Conservation (phyloP, 2,888 invertebrate genomes). For the Bruchidius siliquastri region DNA sequence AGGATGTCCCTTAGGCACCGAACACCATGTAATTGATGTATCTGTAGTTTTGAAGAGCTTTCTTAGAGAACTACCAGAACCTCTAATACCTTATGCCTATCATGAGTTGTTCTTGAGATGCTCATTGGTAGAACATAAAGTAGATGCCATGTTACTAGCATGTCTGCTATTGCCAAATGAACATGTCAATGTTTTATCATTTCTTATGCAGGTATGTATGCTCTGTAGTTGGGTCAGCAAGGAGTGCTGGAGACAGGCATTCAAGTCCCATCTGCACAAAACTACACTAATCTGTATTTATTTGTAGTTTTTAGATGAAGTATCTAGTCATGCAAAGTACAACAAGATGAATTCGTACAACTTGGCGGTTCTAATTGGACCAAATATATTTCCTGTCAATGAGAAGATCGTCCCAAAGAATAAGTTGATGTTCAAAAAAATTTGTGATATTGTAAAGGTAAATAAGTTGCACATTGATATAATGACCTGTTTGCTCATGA, state of each 20-base stretch:
- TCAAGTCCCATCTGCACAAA: slow-evolving; percentile 7
- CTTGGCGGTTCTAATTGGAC: slow-evolving; percentile 79
- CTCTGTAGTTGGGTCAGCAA: too few species aligned
- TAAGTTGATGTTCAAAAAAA: slow-evolving; percentile 41
- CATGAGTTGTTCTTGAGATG: slow-evolving; percentile 75
- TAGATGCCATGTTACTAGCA: slow-evolving; percentile 60
- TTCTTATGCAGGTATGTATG: slow-evolving; percentile 68
- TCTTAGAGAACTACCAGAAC: slow-evolving; percentile 79
- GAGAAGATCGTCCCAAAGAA: slow-evolving; percentile 52
- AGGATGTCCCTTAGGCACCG: slow-evolving; percentile 64
- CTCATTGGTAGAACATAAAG: slow-evolving; percentile 55
- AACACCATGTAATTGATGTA: slow-evolving; percentile 77
- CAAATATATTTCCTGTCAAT: slow-evolving; percentile 78
- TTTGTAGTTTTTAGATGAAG: slow-evolving; percentile 62
- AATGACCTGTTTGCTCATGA: not conserved
- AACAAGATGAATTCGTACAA: slow-evolving; percentile 85
- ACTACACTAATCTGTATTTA: not conserved
- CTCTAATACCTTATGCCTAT: slow-evolving; percentile 67
- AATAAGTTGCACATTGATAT: not conserved
- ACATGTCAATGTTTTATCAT: slow-evolving; percentile 74
- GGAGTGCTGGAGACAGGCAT: too few species aligned
- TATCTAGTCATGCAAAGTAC: slow-evolving; percentile 62
- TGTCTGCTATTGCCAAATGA: slow-evolving; percentile 70
- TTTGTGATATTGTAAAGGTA: slow-evolving; percentile 33
- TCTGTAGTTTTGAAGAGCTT: slow-evolving; percentile 83